These are phyloP conservation scores for Brachynemurus nebulosus DNA, from an alignment of 2,888 invertebrate species.

Conservation along the genomic window DNA sequence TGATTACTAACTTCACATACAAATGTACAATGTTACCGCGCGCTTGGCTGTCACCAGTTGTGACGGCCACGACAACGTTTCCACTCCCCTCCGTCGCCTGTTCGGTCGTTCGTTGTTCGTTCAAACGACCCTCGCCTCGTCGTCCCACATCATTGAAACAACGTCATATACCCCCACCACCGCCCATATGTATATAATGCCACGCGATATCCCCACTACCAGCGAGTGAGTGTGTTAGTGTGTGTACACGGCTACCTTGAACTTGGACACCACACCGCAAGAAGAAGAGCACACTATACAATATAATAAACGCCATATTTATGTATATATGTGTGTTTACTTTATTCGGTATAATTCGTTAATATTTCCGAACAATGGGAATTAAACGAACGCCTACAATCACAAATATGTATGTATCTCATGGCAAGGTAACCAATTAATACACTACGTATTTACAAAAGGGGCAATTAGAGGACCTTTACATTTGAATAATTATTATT, in stretches of 20 bases:
- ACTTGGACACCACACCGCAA: constrained; percentile 27
- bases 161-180: not conserved
- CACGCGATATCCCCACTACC: constrained; percentile 4
- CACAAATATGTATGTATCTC: no score
- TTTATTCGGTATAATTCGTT: not conserved
- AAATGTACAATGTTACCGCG: constrained; percentile 2
- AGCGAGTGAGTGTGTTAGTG: no score
- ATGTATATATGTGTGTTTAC: no score
- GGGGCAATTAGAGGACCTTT: no score
- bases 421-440: no score
- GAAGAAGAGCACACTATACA: no score
- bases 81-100: not conserved
- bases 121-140: not conserved
- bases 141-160: not conserved
- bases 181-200: not conserved
- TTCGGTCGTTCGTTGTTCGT: no score
- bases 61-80: not conserved
- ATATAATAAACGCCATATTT: no score
- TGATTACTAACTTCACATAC: constrained; percentile 1
- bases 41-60: not conserved
- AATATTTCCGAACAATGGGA: not conserved
- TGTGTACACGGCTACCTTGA: constrained; percentile 25
- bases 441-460: no score
- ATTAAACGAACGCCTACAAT: no score
- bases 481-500: no score